Base-by-base conservation (phyloP, 2,888 invertebrate species). In the Lochmaea capreae region DNA sequence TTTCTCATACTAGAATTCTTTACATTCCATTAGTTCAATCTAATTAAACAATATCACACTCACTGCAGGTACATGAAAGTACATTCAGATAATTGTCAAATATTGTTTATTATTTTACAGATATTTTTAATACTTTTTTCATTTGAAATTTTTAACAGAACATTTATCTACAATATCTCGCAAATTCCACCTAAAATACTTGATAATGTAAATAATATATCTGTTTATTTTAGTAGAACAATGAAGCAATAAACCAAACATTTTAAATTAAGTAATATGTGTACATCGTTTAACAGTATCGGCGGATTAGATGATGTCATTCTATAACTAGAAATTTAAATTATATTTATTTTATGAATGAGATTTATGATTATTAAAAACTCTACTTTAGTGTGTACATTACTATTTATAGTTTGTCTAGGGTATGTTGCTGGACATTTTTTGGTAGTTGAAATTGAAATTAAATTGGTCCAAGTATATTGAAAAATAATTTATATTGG, bases 321-420 rank as follows among this genome's bases (percentile, higher is more conserved):
- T 54, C 54, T 54, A 10, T 54, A 16, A 54, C 54, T 54, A 16
- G 9, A 54, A 54, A 54, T 16, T 18, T 54, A 54, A 54, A 16
- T 18, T 57, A 16, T 16, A 57, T 57, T 57, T 18, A 39, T 57
- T 57, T 10, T n/a, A 16, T 46, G 43, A 58, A 26, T 57, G 57
- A 14, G 33, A 67, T 22, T 67, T 67, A 58, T 57, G 18, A 58
- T 16, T 10, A 57, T 46, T 46, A 14, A 46, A 46, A 46, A 12
- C 5, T 46, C 5, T 3, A 4, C 14, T 46, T 46, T 14, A 46
- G 5, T 14, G 14, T 46, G 46, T 46, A 46, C 46, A 46, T 46
- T 46, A 46, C 46, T 46, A 46, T 46, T 46, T 46, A 46, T 46
- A 46, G 46, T 16, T 57, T n/a, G 18, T 4, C 16, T 57, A 57